These are phyloP conservation scores for Cyanoliseus patagonus DNA, from an alignment of 2,113 vertebrate species.

Conservation along the genomic window DNA sequence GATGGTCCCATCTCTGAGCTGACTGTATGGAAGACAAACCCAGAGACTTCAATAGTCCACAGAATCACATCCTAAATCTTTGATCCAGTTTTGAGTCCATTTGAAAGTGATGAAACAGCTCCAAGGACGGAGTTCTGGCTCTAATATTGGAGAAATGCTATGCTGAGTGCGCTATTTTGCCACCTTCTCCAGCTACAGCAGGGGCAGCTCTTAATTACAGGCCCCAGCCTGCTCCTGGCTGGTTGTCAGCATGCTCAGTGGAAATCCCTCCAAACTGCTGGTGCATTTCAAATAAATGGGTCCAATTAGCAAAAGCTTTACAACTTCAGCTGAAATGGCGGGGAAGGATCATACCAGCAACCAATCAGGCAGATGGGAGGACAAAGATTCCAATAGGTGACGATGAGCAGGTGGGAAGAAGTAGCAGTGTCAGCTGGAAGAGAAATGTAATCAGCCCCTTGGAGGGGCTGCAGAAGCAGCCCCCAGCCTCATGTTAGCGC, in stretches of 20 bases:
- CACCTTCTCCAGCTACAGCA: background rate
- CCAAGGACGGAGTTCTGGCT: background rate
- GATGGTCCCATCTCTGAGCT: background rate
- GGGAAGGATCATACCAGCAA: background rate
- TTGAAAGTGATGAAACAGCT: background rate
- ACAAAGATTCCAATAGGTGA: background rate
- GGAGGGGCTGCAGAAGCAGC: background rate
- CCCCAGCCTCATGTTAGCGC: conserved; percentile 1
- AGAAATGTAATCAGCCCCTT: background rate
- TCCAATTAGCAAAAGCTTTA: background rate
- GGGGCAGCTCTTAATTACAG: background rate
- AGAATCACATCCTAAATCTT: background rate
- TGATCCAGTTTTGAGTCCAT: background rate
- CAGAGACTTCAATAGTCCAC: background rate
- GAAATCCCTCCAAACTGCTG: background rate
- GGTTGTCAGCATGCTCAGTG: background rate
- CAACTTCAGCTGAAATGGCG: background rate
- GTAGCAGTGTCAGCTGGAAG: background rate
- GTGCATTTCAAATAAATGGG: background rate
- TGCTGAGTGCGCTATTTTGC: background rate
- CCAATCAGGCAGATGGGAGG: background rate
- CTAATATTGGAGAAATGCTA: background rate
- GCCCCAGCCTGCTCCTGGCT: background rate
- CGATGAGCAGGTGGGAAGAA: background rate
- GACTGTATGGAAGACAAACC: background rate